phyloP scores from a whole-genome alignment of 2,888 invertebrate species.

The Matsumyia berberina region DNA sequence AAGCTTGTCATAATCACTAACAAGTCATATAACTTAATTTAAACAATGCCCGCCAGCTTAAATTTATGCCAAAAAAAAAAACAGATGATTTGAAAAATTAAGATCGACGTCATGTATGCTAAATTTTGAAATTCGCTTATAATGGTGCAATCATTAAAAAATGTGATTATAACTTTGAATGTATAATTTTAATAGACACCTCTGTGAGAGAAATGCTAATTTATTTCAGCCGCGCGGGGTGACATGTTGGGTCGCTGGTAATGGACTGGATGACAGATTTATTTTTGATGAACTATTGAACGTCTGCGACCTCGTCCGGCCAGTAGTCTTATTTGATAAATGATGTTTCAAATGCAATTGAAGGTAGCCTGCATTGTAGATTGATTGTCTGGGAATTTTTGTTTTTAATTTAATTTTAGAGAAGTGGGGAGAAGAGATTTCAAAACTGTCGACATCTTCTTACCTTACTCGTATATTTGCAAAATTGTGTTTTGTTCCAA shows the following conservation, averaged over 20 bases:
- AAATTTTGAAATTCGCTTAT: neutral
- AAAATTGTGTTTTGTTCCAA: too few relatives aligned
- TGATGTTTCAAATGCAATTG: constrained; percentile 17
- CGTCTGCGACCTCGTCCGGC: constrained; percentile 19
- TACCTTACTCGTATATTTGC: too few relatives aligned
- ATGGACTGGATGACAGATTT: constrained; percentile 10
- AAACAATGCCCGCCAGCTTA: neutral
- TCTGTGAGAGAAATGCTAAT: neutral
- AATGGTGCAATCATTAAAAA: constrained; percentile 13
- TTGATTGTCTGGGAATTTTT: too few relatives aligned
- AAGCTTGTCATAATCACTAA: too few relatives aligned
- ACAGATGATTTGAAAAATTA: neutral
- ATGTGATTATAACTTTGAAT: neutral
- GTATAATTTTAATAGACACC: constrained; percentile 10
- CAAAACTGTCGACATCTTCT: too few relatives aligned
- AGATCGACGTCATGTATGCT: constrained; percentile 1
- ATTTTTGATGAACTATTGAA: constrained; percentile 21
- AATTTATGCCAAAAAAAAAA: neutral
- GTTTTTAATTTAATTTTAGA: too few relatives aligned
- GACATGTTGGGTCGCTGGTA: constrained; percentile 2
- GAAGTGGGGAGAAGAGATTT: too few relatives aligned
- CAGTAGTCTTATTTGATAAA: constrained; percentile 8
- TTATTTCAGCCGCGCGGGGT: neutral
- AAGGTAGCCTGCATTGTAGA: constrained; percentile 11
- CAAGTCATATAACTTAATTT: too few relatives aligned